A percentile compares a stretch with the other conserved stretches of the same genome.
Evolutionary conservation across 2,888 invertebrate genomes (phyloP).

Genomic region (Pterostichus madidus): DNA sequence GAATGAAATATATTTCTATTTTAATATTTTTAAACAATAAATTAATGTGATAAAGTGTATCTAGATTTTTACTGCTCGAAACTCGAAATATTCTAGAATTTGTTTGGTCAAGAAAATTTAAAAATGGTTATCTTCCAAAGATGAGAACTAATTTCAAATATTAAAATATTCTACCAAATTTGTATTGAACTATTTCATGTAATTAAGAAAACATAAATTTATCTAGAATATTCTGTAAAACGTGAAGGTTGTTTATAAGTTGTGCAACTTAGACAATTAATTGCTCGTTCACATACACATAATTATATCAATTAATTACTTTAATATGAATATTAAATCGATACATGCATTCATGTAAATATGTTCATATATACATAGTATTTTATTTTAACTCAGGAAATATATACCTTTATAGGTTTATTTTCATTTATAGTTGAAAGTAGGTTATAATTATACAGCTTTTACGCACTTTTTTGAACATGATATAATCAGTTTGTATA

Average conservation of each 20-base stretch:
- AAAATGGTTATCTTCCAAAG: too few relatives aligned
- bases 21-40: too few relatives aligned
- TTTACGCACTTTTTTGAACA: conserved; percentile 4
- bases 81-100: too few relatives aligned
- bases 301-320: conserved; percentile 52
- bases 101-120: too few relatives aligned
- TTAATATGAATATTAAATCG: conserved; percentile 39
- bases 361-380: conserved; percentile 3
- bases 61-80: too few relatives aligned
- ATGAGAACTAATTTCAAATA: too few relatives aligned
- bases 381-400: conserved; percentile 30
- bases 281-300: conserved; percentile 43
- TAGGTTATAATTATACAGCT: conserved; percentile 14
- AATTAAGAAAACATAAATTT: neutral
- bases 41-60: too few relatives aligned
- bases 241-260: conserved; percentile 44
- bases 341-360: conserved; percentile 9
- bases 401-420: neutral
- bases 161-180: too few relatives aligned
- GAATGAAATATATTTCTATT: too few relatives aligned
- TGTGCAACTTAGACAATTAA: conserved; percentile 36
- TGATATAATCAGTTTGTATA: neutral
- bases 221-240: neutral
- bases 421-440: conserved; percentile 46
- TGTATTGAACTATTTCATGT: too few relatives aligned